Conservation (phyloP, 2,797 vertebrate species). For the Euthynnus affinis region DNA sequence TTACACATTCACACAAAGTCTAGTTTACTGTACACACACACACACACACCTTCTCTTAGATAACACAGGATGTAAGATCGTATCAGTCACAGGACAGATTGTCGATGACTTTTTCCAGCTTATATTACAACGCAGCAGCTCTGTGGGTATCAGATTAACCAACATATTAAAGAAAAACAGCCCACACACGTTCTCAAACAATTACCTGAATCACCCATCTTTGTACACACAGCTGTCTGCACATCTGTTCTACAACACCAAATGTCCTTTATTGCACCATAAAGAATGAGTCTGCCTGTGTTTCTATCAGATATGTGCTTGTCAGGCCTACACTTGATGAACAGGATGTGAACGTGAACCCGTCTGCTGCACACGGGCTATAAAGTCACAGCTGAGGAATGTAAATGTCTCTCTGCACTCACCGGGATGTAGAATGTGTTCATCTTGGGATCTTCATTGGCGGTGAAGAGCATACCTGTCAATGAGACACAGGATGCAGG, state of each 20-base stretch:
- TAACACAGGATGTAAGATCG: background rate
- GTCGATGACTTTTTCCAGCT: slow-evolving; percentile 9
- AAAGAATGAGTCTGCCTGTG: background rate
- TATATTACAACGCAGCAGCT: background rate
- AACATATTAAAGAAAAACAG: no score
- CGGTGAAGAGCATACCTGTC: slow-evolving; percentile 97
- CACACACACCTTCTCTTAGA: background rate
- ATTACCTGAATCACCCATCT: background rate
- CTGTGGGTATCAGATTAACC: slow-evolving; percentile 1
- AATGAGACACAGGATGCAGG: slow-evolving; percentile 21
- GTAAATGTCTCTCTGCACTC: slow-evolving; percentile 73
- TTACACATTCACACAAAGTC: slow-evolving; percentile 48
- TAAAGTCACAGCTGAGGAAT: background rate
- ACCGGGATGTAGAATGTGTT: slow-evolving; percentile 98
- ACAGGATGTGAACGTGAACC: background rate
- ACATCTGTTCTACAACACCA: background rate
- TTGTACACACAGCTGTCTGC: background rate
- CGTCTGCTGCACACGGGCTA: background rate
- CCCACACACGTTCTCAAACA: background rate
- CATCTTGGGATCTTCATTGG: slow-evolving; percentile 98
- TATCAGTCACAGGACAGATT: slow-evolving; percentile 13
- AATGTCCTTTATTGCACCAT: background rate
- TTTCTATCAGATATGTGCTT: background rate
- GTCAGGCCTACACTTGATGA: background rate
- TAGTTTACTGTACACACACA: slow-evolving; percentile 59